phyloP scores from a whole-genome alignment of 2,797 vertebrate genomes.

The Melanotaenia pygmaea region DNA sequence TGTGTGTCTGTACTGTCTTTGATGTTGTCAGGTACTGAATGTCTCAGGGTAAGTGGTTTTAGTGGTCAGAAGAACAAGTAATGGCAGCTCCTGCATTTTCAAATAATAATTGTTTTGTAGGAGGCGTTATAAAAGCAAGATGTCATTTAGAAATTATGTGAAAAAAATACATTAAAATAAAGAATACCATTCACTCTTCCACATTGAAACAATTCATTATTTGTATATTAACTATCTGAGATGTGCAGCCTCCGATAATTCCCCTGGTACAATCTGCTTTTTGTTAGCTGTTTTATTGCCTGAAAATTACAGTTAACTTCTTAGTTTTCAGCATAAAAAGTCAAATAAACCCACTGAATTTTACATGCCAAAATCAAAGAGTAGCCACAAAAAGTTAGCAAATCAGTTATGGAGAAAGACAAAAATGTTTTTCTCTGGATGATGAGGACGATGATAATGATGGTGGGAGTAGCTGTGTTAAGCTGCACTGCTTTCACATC shows the following conservation, averaged over 20 bases:
- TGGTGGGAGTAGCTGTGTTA: too few species aligned
- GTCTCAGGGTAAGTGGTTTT: constrained; percentile 59
- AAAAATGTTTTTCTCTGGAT: too few species aligned
- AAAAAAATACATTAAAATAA: not conserved
- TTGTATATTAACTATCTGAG: not conserved
- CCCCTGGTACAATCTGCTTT: not conserved
- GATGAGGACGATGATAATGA: too few species aligned
- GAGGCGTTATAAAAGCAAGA: constrained; percentile 8
- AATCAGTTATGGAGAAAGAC: too few species aligned
- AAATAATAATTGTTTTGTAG: constrained; percentile 47
- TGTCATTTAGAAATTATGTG: constrained; percentile 4
- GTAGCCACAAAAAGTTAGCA: not conserved
- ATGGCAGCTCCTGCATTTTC: constrained; percentile 46
- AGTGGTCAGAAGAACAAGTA: constrained; percentile 56
- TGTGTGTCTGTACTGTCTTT: constrained; percentile 67
- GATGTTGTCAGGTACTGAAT: constrained; percentile 73
- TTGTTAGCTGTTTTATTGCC: not conserved
- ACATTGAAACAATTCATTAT: not conserved
- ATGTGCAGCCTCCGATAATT: not conserved
- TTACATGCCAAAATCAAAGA: not conserved
- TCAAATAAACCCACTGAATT: not conserved
- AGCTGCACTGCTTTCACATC: too few species aligned
- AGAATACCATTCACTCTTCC: not conserved
- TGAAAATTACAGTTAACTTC: not conserved
- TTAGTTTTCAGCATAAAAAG: not conserved